Evolutionary conservation across 2,113 vertebrate genomes (phyloP).

Genomic region (Chrysemys picta): DNA sequence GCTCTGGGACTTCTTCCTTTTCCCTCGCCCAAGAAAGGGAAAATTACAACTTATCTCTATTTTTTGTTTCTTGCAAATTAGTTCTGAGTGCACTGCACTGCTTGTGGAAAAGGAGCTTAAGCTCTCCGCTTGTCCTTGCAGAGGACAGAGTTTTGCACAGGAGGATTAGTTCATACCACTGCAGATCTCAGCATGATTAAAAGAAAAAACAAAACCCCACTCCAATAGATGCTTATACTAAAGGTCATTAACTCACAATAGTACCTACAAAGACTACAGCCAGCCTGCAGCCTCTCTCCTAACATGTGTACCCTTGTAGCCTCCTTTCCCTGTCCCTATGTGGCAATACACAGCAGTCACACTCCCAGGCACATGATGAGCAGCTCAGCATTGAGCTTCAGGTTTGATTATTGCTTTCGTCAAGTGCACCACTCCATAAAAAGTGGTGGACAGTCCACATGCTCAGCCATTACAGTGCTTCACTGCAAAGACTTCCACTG

Average conservation of each 20-base stretch:
- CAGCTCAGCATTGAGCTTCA: neutral
- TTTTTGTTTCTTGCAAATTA: neutral
- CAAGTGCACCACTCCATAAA: neutral
- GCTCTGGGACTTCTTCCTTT: slow-evolving; percentile 3
- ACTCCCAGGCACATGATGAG: neutral
- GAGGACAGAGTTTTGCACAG: neutral
- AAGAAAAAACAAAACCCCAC: neutral
- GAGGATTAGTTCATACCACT: slow-evolving; percentile 5
- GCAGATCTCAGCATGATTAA: neutral
- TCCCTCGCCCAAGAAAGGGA: neutral
- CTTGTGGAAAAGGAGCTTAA: neutral
- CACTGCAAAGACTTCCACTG: neutral
- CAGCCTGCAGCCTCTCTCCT: neutral
- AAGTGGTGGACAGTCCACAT: rapidly evolving
- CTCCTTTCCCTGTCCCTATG: neutral
- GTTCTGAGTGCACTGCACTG: neutral
- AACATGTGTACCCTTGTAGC: rapidly evolving
- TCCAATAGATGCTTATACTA: neutral
- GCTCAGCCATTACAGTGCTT: neutral
- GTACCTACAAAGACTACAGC: neutral
- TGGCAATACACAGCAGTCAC: slow-evolving; percentile 19
- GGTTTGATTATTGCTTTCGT: neutral
- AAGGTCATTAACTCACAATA: neutral
- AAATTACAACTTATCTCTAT: neutral
- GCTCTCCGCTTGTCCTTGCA: neutral